These are phyloP conservation scores for Neostethus bicornis DNA, from an alignment of 2,797 vertebrate species.

Conservation along the genomic window DNA sequence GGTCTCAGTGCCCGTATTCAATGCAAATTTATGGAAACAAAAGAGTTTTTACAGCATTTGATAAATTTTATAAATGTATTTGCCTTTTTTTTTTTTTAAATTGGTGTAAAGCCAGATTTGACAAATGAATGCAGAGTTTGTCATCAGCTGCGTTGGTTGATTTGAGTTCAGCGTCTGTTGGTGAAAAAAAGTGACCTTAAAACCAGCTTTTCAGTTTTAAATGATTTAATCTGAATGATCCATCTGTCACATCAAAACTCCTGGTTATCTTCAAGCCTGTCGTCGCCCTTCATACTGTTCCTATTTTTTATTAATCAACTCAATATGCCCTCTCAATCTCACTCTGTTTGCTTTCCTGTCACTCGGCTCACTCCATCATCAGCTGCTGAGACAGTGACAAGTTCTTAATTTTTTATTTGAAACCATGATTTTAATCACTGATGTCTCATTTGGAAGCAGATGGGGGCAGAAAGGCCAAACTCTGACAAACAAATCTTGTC, in stretches of 20 bases:
- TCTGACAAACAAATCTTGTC: conserved; percentile 57
- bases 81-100: not conserved
- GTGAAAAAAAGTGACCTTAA: conserved; percentile 71
- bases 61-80: not conserved
- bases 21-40: conserved; percentile 2
- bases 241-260: conserved; percentile 79
- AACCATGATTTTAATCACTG: conserved; percentile 74
- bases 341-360: conserved; percentile 33
- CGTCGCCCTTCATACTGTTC: conserved; percentile 70
- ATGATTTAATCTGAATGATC: conserved; percentile 77
- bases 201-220: conserved; percentile 60
- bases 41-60: not conserved
- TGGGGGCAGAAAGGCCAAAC: conserved; percentile 55
- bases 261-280: conserved; percentile 80
- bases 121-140: conserved; percentile 28
- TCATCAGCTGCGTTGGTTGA: conserved; percentile 28
- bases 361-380: conserved; percentile 51
- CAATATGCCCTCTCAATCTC: conserved; percentile 49
- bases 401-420: conserved; percentile 66
- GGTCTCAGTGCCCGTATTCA: not conserved
- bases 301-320: conserved; percentile 68
- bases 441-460: conserved; percentile 68
- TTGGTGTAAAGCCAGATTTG: conserved; percentile 9
- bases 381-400: conserved; percentile 60
- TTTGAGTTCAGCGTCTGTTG: conserved; percentile 5